Percentiles rank a stretch among this genome's conserved stretches.
Conservation (phyloP, 64 coral and sea anemone species). For the Dendronephthya gigantea region DNA sequence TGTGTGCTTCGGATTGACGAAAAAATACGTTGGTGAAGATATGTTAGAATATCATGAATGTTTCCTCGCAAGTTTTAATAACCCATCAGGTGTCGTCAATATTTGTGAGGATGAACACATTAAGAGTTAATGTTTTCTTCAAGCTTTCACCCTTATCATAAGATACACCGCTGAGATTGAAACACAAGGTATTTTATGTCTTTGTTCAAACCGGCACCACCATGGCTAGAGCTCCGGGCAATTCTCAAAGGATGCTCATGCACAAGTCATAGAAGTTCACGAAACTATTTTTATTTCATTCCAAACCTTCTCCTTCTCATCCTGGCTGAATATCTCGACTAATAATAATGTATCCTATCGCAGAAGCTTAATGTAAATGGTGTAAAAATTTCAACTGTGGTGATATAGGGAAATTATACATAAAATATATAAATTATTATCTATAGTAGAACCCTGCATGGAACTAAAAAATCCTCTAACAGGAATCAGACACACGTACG, state of each 20-base stretch:
- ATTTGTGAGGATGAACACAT: neutral
- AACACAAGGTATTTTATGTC: neutral
- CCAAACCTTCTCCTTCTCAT: neutral
- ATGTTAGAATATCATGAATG: neutral
- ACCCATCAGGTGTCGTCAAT: neutral
- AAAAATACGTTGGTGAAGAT: neutral
- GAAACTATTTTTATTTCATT: neutral
- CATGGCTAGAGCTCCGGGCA: neutral
- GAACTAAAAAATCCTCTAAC: too few species aligned
- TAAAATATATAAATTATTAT: too few species aligned
- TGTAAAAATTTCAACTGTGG: too few species aligned
- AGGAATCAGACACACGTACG: too few species aligned
- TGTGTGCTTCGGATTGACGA: neutral
- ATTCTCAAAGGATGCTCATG: neutral
- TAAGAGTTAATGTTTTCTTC: neutral
- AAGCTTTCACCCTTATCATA: neutral
- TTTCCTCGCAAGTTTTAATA: neutral
- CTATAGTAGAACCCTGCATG: too few species aligned
- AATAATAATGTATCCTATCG: too few species aligned
- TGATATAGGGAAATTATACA: too few species aligned
- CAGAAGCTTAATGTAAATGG: too few species aligned
- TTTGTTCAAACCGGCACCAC: slow-evolving; percentile 8
- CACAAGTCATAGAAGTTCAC: neutral
- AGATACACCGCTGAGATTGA: neutral
- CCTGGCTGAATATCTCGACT: too few species aligned